A percentile compares a stretch with the other conserved stretches of the same genome.
Evolutionary conservation across 2,888 invertebrate species (phyloP).

Genomic region (Ophion ellenae): DNA sequence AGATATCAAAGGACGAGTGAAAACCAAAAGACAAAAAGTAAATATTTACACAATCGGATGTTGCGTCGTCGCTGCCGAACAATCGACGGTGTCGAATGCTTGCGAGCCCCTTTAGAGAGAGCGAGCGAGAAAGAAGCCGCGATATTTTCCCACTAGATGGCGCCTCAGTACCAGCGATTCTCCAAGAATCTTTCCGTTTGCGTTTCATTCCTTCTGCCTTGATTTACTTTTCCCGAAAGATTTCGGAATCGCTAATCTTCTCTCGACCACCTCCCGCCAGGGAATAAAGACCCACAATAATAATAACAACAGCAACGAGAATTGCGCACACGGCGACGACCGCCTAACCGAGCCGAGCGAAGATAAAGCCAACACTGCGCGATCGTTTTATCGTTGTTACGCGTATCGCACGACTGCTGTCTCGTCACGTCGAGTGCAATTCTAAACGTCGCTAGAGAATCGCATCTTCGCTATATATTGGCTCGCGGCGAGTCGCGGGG

Average conservation of each 20-base stretch:
- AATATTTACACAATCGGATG: slow-evolving; percentile 51
- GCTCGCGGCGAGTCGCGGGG: not conserved
- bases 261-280: not conserved
- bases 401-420: not conserved
- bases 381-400: not conserved
- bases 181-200: not conserved
- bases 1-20: not conserved
- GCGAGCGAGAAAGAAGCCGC: not conserved
- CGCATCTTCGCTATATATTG: not conserved
- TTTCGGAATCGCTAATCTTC: not conserved
- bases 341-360: not conserved
- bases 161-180: not conserved
- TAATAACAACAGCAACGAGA: not conserved
- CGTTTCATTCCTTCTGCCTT: not conserved
- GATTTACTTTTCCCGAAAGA: not conserved
- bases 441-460: not conserved
- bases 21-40: not conserved
- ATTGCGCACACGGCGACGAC: not conserved
- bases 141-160: not conserved
- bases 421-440: not conserved
- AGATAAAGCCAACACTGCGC: not conserved
- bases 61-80: not conserved
- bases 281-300: not conserved
- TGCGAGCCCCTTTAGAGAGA: not conserved
- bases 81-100: slow-evolving; percentile 10